These are phyloP conservation scores for Caracal caracal DNA, from an alignment of 2,113 vertebrate species.

Conservation along the genomic window DNA sequence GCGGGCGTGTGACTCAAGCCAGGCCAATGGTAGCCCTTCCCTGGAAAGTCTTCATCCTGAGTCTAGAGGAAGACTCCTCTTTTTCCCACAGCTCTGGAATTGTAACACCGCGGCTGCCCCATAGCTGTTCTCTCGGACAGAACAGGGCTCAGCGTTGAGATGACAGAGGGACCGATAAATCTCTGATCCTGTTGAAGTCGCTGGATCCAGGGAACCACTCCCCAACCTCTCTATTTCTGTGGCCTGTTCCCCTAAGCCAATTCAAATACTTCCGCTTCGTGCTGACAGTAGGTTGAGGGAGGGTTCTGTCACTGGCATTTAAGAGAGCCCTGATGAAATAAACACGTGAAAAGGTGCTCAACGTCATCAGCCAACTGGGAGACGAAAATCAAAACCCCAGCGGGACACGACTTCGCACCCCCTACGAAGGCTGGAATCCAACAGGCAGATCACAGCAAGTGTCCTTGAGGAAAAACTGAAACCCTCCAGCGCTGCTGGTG, in stretches of 20 bases:
- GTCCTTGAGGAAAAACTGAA: fast-evolving
- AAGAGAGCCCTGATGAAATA: not conserved
- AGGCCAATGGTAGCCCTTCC: not conserved
- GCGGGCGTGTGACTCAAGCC: not conserved
- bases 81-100: not conserved
- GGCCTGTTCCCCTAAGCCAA: not conserved
- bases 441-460: not conserved
- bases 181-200: fast-evolving
- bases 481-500: fast-evolving
- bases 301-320: not conserved
- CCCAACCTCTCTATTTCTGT: not conserved
- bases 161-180: not conserved
- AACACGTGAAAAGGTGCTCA: not conserved
- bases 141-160: not conserved
- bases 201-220: not conserved
- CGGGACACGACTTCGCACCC: not conserved
- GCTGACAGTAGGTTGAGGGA: not conserved
- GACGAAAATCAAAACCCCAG: not conserved
- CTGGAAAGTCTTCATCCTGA: not conserved
- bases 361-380: not conserved
- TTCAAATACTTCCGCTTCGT: fast-evolving
- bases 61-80: not conserved
- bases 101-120: not conserved
- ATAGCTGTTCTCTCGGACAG: not conserved
- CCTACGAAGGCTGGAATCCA: not conserved